Base-by-base conservation (phyloP, 2,888 invertebrate species). In the Apamea epomidion region DNA sequence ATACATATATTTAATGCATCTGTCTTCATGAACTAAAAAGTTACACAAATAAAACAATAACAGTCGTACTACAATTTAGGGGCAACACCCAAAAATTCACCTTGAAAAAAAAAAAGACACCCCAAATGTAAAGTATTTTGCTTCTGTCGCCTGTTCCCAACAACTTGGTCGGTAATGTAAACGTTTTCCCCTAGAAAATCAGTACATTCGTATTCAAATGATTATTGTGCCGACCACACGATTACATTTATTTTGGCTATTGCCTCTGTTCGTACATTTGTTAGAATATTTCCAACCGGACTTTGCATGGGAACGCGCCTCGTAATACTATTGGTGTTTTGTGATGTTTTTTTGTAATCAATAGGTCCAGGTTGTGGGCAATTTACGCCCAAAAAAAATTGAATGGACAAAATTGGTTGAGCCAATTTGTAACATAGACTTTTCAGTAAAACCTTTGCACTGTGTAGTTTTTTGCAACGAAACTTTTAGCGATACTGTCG, bases 181-280 rank as follows among this genome's bases (percentile, higher is more conserved):
- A 83, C 86, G 85, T 83, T 84, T 89, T 84, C 80, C 79, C 87
- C 86, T 86, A 91, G 91, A 88, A 95, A 96, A 96, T 96, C 96
- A 94, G 95, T 94, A 95, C 94, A 96, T 96, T 96, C 94, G 93
- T 95, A 96, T 96, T 96, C 96, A 96, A 96, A 96, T 95, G 96
- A 95, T 96, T 96, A 96, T 96, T 96, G 95, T 96, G 94, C 93
- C 92, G 93, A 91, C 93, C 93, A 91, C 92, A 91, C 94, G 92
- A 95, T 96, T 95, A 95, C 95, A 94, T 96, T 96, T 96, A 95
- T 96, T 95, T 94, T 90, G 94, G 93, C 92, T 91, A 93, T 95
- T 94, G 86, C 79, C 75, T 83, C 87, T 90, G 90, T 92, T 90
- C 83, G 88, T 89, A 81, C 83, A 86, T 89, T 91, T 88, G 89